Base-by-base conservation (phyloP, 2,797 vertebrate species). In the Melanotaenia nigrans region DNA sequence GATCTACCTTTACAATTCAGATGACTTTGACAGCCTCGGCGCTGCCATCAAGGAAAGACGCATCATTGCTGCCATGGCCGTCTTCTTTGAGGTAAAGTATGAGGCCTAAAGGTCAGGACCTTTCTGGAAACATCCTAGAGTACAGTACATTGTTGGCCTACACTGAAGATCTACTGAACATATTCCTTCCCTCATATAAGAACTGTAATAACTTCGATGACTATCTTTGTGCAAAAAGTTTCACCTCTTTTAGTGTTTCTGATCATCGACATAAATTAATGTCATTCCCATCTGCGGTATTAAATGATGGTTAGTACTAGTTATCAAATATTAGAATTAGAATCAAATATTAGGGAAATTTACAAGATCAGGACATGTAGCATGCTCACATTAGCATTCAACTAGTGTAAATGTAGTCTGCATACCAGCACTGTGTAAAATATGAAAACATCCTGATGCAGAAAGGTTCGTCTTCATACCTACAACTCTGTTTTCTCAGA, bases 1-100 rank as follows among this genome's bases (percentile, higher is more conserved):
- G 95, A 97, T 99, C 94, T 99, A 98, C 95, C 97, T 99, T 93
- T 99, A 99, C 92, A 99, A 99, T 92, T 95, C 97, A 0, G 98
- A 99, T 78, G 97, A 99, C 93, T 99, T 98, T 92, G 97, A 99
- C 95, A 99, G 97, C 93, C 96, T 98, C 89, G 94, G 94, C 62
- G 94, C 95, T 4, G 97, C 98, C 66, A 95, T 99, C 90, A 95
- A 96, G 83, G 96, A 99, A 86, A 95, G 96, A 92, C 96, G 97
- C 86, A 93, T 96, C 87, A 95, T 99, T 2, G 96, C 96, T 79
- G 96, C 96, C 82, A 97, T 99, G 97, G 94, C 96, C 0, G 90
- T 98, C 81, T 99, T 99, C 94, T 97, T 99, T 90, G 96, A 99
- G 95, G 98, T 99, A 95, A 94, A 92, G 56, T 65, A 69, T 65